Evolutionary conservation across 2,888 invertebrate genomes (phyloP).

Genomic region (Drosophila percnosoma): DNA sequence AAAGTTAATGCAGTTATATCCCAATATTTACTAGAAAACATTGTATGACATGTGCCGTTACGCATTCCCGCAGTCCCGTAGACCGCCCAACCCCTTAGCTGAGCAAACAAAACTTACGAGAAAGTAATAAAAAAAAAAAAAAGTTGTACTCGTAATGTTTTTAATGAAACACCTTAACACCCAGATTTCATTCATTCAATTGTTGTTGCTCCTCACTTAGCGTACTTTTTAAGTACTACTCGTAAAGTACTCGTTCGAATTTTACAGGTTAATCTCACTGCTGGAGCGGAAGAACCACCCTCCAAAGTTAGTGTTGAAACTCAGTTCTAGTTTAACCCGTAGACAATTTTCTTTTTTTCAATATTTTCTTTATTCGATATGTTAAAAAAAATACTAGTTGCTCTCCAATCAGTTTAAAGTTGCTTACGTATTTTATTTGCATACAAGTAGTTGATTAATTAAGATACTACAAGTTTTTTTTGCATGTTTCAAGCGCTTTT

Average conservation of each 20-base stretch:
- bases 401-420: constrained; percentile 20
- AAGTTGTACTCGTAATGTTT: background rate
- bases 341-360: constrained; percentile 18
- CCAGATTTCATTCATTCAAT: constrained; percentile 18
- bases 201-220: constrained; percentile 11
- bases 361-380: constrained; percentile 1
- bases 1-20: constrained; percentile 10
- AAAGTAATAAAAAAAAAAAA: background rate
- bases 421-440: constrained; percentile 25
- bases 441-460: constrained; percentile 28
- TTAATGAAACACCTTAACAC: constrained; percentile 15
- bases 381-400: background rate
- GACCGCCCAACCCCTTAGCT: constrained; percentile 22
- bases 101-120: constrained; percentile 10
- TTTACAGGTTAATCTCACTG: constrained; percentile 85
- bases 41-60: constrained; percentile 47
- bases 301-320: constrained; percentile 85
- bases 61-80: constrained; percentile 53
- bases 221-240: constrained; percentile 37
- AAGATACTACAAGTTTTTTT: background rate
- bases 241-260: constrained; percentile 60
- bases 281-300: constrained; percentile 84
- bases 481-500: constrained; percentile 47
- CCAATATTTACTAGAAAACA: constrained; percentile 27
- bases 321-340: constrained; percentile 36